Evolutionary conservation across 2,797 vertebrate genomes (phyloP), one percentile per base, ranked within the genome.

Genomic region (Coilia nasus): DNA sequence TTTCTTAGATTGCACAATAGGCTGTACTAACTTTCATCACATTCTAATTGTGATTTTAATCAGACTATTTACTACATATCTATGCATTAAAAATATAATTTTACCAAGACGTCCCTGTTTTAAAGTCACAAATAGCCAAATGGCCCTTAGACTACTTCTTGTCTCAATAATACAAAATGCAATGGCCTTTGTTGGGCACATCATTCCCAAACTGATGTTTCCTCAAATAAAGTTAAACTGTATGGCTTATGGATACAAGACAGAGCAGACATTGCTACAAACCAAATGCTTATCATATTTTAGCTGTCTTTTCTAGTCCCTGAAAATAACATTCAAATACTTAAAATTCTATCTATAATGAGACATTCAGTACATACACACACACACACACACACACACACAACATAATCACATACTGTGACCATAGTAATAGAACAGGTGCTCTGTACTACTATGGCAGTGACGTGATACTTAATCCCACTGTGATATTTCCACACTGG

Each of bases 241-340:
- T 95, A 95, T 95, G 95, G 95, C 95, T 95, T 96, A 91, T 95
- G 95, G 84, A 93, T 93, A 94, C 93, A 92, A 94, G 94, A 95
- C 86, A 64, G 83, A 88, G 89, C 94, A 95, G 94, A 96, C 95
- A 94, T 95, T 96, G 95, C 95, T 96, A 96, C 95, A 94, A 92
- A 96, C 93, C 19, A 94, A 93, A 92, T 91, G 89, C 91, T 92
- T 93, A 92, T 93, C 92, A 56, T 92, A 92, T 88, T 93, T 94
- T 90, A 91, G 90, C 92, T 94, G 93, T 93, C 92, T 93, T 91
- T 91, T 92, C 93, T 88, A 88, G 94, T 96, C 95, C 94, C 95
- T 95, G 95, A 95, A 96, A 94, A 87, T 94, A 94, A 92, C 92
- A 92, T 92, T 93, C 92, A 87, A 90, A 91, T 90, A 87, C 85